Conservation (phyloP, 2,113 vertebrate species). For the Corynorhinus townsendii region DNA sequence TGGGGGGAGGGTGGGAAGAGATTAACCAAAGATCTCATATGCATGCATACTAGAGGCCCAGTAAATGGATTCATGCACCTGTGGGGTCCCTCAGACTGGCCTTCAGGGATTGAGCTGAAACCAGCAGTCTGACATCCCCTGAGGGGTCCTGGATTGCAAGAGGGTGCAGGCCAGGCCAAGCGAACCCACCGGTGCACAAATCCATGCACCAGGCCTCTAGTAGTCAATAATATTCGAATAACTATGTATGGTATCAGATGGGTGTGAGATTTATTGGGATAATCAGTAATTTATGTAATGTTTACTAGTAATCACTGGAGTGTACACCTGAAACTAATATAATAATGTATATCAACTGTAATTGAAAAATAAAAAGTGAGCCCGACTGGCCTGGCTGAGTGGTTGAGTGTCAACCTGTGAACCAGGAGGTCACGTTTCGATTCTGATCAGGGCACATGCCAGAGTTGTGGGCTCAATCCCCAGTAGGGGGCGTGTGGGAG, state of each 20-base stretch:
- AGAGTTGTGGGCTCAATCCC: background rate
- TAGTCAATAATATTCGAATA: too few relatives aligned
- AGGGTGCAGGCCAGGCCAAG: too few relatives aligned
- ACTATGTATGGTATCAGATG: background rate
- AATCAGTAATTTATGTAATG: background rate
- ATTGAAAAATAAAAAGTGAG: background rate
- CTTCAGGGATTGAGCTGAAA: too few relatives aligned
- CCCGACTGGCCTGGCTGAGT: background rate
- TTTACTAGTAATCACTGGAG: background rate
- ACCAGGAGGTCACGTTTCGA: background rate
- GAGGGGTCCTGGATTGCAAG: too few relatives aligned
- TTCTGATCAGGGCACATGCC: background rate
- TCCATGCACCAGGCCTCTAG: too few relatives aligned
- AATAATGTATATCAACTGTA: background rate
- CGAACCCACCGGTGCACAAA: too few relatives aligned
- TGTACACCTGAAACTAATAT: background rate
- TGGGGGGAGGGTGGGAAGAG: too few relatives aligned
- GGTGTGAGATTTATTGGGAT: background rate
- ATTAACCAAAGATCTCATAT: too few relatives aligned
- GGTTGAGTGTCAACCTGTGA: background rate
- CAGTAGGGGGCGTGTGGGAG: background rate
- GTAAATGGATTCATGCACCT: too few relatives aligned
- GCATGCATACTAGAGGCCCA: too few relatives aligned
- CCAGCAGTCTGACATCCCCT: too few relatives aligned
- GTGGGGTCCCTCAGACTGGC: too few relatives aligned